These are phyloP conservation scores for Tetragonisca angustula DNA, from an alignment of 2,888 invertebrate species.

Conservation along the genomic window DNA sequence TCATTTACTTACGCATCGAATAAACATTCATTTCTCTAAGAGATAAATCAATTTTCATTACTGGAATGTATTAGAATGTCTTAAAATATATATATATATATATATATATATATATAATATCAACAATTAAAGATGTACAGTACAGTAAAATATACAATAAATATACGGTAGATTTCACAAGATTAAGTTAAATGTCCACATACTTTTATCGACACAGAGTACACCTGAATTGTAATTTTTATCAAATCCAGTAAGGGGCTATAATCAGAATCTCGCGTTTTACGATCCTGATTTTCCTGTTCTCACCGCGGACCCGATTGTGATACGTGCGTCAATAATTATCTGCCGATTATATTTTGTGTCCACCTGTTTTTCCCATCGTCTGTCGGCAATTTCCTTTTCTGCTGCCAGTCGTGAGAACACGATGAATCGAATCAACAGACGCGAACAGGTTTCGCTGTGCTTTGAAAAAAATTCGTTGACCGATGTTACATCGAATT, in stretches of 20 bases:
- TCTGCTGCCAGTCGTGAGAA: background rate
- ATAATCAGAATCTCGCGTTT: slow-evolving; percentile 13
- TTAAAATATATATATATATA: no score
- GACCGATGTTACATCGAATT: slow-evolving; percentile 16
- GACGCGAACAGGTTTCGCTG: slow-evolving; percentile 2
- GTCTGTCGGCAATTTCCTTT: slow-evolving; percentile 2
- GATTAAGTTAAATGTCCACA: no score
- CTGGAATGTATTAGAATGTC: no score
- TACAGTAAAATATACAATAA: no score
- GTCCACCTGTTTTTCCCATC: background rate
- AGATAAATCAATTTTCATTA: no score
- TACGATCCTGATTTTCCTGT: slow-evolving; percentile 26
- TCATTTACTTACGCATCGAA: no score
- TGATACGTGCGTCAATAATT: slow-evolving; percentile 4
- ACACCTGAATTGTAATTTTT: background rate
- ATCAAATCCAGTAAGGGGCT: background rate
- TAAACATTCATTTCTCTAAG: no score
- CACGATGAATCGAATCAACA: background rate
- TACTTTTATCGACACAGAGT: no score
- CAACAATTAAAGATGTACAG: no score
- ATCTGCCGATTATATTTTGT: background rate
- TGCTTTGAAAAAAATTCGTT: background rate
- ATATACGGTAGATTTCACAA: no score
- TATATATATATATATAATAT: no score
- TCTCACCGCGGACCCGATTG: background rate